Evolutionary conservation across 2,888 invertebrate species (phyloP), one percentile per base, ranked within the genome.

Genomic region (Drosophila lutescens): DNA sequence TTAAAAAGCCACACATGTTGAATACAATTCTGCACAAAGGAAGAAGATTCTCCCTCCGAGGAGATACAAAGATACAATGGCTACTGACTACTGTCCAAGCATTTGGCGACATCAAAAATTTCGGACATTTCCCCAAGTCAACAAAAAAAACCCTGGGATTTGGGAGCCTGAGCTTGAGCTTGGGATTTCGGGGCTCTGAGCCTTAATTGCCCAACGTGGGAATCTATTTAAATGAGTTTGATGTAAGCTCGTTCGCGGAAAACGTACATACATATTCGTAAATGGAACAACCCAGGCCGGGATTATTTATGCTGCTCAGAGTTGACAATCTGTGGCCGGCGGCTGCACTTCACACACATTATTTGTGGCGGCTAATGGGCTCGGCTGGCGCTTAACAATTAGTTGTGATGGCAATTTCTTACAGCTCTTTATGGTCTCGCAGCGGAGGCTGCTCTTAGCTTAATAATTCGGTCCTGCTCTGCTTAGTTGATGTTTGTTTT

Each of bases 1-100:
- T 88, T 86, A 84, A 86, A 88, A 86, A 72, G 88, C 86, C 86
- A 86, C 88, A 88, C 86, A 86, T 84, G 86, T 77, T 79, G 86
- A 66, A 66, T 66, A 54, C 67, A 66, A 47, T 66, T 66, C 70
- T 78, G 74, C 69, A 57, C 72, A 83, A 69, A 77, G 58, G 41
- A 49, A 47, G 62, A 34, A 40, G 49, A 15, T 47, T 40, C 44
- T 34, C 47, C 66, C 34, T 41, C 30, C 47, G 9, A 15, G 20
- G 30, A 72, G 72, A 73, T 50, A 56, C 71, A 68, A 53, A 70
- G 53, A 65, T 65, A 44, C 53, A 53, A 34, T 10, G 10, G 10
- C 9, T 10, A 40, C 58, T 41, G 49, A 41, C 47, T 20, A 3
- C 20, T 20, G 20, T 20, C 20, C 26, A 26, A 26, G 26, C 53